Evolutionary conservation across 2,888 invertebrate species (phyloP), one percentile per base, ranked within the genome.

Genomic region (Epicampocera succincta): DNA sequence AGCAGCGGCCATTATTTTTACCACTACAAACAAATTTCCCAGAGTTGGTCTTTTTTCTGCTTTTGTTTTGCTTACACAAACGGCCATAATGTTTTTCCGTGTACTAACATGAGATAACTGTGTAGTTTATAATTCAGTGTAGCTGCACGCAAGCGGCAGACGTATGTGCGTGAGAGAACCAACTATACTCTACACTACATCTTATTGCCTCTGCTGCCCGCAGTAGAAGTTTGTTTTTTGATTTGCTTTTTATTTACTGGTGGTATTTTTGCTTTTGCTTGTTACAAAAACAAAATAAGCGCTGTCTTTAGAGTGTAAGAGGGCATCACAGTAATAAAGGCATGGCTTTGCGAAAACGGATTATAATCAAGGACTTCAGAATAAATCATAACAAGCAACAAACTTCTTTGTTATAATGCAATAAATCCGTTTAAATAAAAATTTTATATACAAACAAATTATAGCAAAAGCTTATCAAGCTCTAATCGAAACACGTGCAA

Each of bases 1-100:
- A 82, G 83, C 83, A 84, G 84, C 85, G 81, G 85, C 85, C 85
- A 85, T 85, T 85, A 83, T 77, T 69, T 68, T 72, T 68, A 77
- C 83, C 56, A 83, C 72, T 78, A 69, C 83, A 68, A 12, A 29
- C 11, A 61, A 73, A 80, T 25, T 72, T 12, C 5, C 29, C 6
- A 29, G 29, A 29, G 29, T 29, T 29, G n/a, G n/a, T 25, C 3
- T 25, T 25, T 25, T 40, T 75, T 12, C 29, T 12, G 21, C 29
- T 42, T 66, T 29, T 5, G 13, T 50, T 17, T 33, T 33, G 33
- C 9, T 33, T 33, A 3, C 3, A 33, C 9, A 33, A 65, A 56
- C 78, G 66, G 82, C 82, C 82, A 82, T 78, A 71, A 82, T 78
- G 69, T n/a, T 60, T 74, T 75, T 54, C 42, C 61, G 33, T 33